Percentiles rank a stretch among this genome's conserved stretches.
These are phyloP conservation scores for Rotaria magnacalcarata DNA, from an alignment of 2,888 invertebrate species.

Conservation along the genomic window DNA sequence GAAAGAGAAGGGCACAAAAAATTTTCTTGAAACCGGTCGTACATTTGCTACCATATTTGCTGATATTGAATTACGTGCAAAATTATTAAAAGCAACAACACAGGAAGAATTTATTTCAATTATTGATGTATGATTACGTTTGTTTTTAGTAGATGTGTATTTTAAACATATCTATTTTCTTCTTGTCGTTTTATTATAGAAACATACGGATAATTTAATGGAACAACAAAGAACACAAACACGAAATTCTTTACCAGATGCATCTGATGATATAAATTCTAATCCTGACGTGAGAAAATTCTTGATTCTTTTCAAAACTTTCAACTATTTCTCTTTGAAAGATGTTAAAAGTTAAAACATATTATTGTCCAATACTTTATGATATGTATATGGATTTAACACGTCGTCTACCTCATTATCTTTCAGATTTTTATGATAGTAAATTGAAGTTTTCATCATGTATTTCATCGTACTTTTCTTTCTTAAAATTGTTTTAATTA, in stretches of 20 bases:
- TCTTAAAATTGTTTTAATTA: slow-evolving; percentile 48
- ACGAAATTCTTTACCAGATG: neutral
- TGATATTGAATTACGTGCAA: slow-evolving; percentile 64
- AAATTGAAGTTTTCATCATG: slow-evolving; percentile 42
- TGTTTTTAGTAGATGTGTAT: neutral
- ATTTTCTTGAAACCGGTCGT: slow-evolving; percentile 64
- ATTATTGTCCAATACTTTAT: slow-evolving; percentile 54
- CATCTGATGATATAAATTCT: neutral
- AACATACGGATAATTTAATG: slow-evolving; percentile 35
- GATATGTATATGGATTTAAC: slow-evolving; percentile 62
- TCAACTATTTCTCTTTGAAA: neutral
- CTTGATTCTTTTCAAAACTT: neutral
- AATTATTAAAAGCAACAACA: slow-evolving; percentile 62
- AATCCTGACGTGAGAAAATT: neutral
- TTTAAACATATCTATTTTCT: neutral
- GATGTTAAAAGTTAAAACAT: slow-evolving; percentile 22
- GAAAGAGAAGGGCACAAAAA: slow-evolving; percentile 65
- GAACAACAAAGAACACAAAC: slow-evolving; percentile 5
- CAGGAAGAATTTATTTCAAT: slow-evolving; percentile 62
- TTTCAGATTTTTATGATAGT: slow-evolving; percentile 65
- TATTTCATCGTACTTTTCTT: neutral
- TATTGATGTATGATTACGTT: slow-evolving; percentile 48
- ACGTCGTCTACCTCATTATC: slow-evolving; percentile 62
- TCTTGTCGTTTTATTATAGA: neutral
- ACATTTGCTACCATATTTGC: slow-evolving; percentile 66